Evolutionary conservation across 2,888 invertebrate genomes (phyloP), one percentile per base, ranked within the genome.

Genomic region (Anthophora plumipes): DNA sequence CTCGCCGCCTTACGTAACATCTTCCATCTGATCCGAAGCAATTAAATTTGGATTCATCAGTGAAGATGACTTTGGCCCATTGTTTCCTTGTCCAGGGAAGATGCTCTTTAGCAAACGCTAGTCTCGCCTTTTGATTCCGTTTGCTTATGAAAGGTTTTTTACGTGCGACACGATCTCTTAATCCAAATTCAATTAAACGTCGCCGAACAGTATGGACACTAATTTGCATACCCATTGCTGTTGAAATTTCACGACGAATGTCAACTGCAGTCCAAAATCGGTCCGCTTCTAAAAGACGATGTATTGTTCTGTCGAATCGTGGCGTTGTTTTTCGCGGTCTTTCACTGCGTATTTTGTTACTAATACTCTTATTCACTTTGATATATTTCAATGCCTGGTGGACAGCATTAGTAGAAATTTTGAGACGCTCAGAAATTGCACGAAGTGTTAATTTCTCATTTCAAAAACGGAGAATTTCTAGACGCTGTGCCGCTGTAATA

Each of bases 341-440:
- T 48, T 48, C n/a, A 8, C 9, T 31, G 0, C 31, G 61, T 31
- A 63, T n/a, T 31, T 17, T 63, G 46, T 63, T 46, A 63, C 17
- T 63, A 8, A 11, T 5, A 31, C 25, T 48, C 4, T 9, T 5
- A 31, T 63, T 48, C n/a, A 63, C 31, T 31, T 31, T 48, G 3
- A 63, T 61, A n/a, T 61, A 31, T 46, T 61, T 60, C 14, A 43
- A 20, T 43, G 60, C 12, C 20, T 31, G 31, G 31, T 31, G 31
- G n/a, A n/a, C 31, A 31, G 48, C 63, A 63, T 48, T 48, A 48
- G 31, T 61, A 4, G 61, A 61, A 48, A 61, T 46, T 61, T 5
- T 48, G 31, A 31, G n/a, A 48, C 46, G 46, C 25, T 46, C 14
- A 48, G 17, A 48, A 63, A 63, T 50, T 50, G 14, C n/a, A 50